Conservation (phyloP, 2,888 invertebrate species). For the Cataglyphis albicans region DNA sequence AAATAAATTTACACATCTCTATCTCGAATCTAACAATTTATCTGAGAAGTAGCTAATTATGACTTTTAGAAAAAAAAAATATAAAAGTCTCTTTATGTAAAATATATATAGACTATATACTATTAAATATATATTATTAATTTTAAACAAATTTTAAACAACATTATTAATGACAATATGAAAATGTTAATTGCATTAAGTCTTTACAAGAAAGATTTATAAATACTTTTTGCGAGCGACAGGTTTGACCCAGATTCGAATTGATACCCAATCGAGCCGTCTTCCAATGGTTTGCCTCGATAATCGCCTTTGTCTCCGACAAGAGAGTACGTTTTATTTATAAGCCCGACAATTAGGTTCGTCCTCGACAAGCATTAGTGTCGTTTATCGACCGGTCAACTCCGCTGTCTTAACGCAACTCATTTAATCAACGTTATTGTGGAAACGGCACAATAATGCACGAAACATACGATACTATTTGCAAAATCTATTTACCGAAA, state of each 20-base stretch:
- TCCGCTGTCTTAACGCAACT: conserved; percentile 56
- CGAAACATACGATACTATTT: background rate
- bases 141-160: background rate
- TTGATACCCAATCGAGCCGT: conserved; percentile 56
- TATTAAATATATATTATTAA: background rate
- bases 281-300: conserved; percentile 67
- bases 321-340: conserved; percentile 74
- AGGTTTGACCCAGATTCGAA: conserved; percentile 64
- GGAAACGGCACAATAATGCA: conserved; percentile 21
- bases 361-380: conserved; percentile 81
- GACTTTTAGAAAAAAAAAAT: background rate
- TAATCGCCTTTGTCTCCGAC: conserved; percentile 64
- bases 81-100: background rate
- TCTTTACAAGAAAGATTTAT: background rate
- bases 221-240: background rate
- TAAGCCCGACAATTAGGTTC: conserved; percentile 79
- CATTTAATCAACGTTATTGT: conserved; percentile 38
- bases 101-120: background rate
- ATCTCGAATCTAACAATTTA: background rate
- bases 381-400: conserved; percentile 72
- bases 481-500: background rate
- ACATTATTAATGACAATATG: conserved; percentile 2
- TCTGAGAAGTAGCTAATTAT: background rate
- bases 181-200: background rate
- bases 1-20: conserved; percentile 8